Evolutionary conservation across 2,888 invertebrate genomes (phyloP).

Genomic region (Tetropium fuscum): DNA sequence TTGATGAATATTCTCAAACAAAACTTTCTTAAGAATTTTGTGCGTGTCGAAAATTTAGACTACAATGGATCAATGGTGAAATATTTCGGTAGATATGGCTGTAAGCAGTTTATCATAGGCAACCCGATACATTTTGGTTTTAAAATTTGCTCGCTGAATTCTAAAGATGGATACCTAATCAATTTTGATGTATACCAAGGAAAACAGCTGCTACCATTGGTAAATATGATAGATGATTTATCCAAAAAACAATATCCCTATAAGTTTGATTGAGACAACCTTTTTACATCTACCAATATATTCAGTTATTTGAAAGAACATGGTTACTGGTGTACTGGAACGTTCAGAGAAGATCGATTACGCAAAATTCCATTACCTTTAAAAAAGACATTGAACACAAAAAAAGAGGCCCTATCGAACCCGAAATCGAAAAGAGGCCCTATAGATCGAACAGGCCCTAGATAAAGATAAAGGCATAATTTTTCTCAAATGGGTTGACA

Average conservation of each 20-base stretch:
- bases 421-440: background rate
- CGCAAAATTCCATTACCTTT: constrained; percentile 24
- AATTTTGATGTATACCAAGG: constrained; percentile 19
- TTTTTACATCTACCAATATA: constrained; percentile 13
- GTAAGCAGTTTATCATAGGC: constrained; percentile 15
- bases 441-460: background rate
- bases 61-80: constrained; percentile 11
- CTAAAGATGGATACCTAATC: constrained; percentile 17
- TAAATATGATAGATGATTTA: constrained; percentile 34
- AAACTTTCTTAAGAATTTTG: constrained; percentile 32
- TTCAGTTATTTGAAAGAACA: background rate
- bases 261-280: constrained; percentile 37
- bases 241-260: constrained; percentile 26
- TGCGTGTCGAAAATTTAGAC: constrained; percentile 26
- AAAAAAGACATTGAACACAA: background rate
- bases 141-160: constrained; percentile 26
- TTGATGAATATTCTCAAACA: constrained; percentile 32
- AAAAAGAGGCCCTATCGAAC: background rate
- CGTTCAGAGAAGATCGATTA: constrained; percentile 43
- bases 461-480: constrained; percentile 11
- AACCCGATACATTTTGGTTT: constrained; percentile 23
- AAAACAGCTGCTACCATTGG: constrained; percentile 35
- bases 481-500: constrained; percentile 19
- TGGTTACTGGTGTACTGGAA: constrained; percentile 44
- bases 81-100: background rate